phyloP scores from a whole-genome alignment of 2,113 vertebrate genomes.

The Forbesichthys agassizii region DNA sequence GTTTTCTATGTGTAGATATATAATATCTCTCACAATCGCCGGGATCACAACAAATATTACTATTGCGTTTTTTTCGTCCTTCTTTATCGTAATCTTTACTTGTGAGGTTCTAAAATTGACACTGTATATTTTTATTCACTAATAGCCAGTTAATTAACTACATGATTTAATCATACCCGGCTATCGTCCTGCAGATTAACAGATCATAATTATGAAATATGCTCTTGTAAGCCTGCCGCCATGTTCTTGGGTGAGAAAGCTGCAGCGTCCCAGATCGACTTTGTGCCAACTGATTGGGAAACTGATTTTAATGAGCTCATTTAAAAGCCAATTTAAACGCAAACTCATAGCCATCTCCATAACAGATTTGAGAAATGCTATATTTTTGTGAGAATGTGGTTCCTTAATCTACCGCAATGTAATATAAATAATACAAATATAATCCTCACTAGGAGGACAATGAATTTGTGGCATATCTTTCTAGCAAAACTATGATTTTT shows the following conservation, averaged over 20 bases:
- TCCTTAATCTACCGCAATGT: too few relatives aligned
- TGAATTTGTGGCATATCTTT: background rate
- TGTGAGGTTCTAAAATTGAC: conserved; percentile 28
- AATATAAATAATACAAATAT: too few relatives aligned
- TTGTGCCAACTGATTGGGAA: background rate
- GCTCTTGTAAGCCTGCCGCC: conserved; percentile 1
- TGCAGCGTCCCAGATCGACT: background rate
- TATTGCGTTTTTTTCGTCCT: conserved; percentile 39
- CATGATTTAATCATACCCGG: conserved; percentile 13
- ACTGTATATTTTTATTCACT: conserved; percentile 31
- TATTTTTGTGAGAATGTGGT: too few relatives aligned
- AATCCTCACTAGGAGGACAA: background rate
- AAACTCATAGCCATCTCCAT: too few relatives aligned
- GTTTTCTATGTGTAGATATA: conserved; percentile 71
- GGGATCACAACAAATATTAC: conserved; percentile 59
- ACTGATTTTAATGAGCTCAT: background rate
- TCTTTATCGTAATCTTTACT: conserved; percentile 32
- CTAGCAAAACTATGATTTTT: background rate
- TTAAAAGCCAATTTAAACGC: background rate
- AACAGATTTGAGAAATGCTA: too few relatives aligned
- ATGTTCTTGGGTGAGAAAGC: conserved; percentile 5
- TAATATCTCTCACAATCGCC: conserved; percentile 65
- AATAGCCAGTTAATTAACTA: conserved; percentile 30
- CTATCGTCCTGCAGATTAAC: background rate
- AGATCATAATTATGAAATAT: background rate